Percentiles rank a stretch among this genome's conserved stretches.
Evolutionary conservation across 2,113 vertebrate species (phyloP).

Genomic region (Uria lomvia): DNA sequence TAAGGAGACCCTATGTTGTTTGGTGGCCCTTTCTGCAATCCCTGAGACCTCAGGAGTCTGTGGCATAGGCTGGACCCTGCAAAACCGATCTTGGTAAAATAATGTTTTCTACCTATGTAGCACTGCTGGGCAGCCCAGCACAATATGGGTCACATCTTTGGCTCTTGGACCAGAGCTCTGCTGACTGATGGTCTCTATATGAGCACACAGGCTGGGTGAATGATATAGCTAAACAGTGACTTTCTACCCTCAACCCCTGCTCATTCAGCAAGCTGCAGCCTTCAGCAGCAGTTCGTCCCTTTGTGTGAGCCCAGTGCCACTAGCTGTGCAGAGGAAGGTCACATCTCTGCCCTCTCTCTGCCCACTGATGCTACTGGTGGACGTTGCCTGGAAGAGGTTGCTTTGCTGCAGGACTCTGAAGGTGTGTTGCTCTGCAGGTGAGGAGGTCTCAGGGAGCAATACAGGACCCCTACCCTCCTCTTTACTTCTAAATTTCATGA

Average conservation of each 20-base stretch:
- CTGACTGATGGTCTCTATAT: background rate
- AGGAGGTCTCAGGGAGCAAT: background rate
- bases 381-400: background rate
- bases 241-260: background rate
- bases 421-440: background rate
- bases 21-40: background rate
- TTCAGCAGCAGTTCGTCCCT: background rate
- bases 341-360: background rate
- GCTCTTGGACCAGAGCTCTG: background rate
- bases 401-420: background rate
- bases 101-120: background rate
- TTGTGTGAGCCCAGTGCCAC: background rate
- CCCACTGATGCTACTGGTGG: background rate
- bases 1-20: background rate
- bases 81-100: background rate
- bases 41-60: background rate
- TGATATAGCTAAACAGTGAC: fast-evolving
- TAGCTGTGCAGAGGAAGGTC: background rate
- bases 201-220: background rate
- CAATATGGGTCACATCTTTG: background rate
- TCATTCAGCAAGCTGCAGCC: background rate
- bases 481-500: background rate
- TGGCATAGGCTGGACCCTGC: background rate
- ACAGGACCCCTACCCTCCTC: background rate
- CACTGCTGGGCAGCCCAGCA: background rate